A percentile compares a stretch with the other conserved stretches of the same genome.
Evolutionary conservation across 2,888 invertebrate genomes (phyloP).

Genomic region (Plebejus melissa): DNA sequence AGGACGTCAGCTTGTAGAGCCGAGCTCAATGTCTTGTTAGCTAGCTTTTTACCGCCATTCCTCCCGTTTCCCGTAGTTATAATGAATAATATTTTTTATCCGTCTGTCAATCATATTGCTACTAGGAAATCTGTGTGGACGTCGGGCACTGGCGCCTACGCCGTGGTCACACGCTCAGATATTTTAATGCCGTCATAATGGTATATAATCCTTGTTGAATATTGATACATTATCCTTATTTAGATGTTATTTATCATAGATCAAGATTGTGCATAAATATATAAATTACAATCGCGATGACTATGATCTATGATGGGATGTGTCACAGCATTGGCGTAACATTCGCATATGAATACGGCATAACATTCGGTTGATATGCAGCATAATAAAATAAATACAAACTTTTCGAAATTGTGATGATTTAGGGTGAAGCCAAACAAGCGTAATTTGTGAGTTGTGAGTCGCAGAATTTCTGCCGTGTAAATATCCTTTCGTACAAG

Average conservation of each 20-base stretch:
- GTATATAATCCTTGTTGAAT: constrained; percentile 21
- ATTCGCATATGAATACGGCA: not conserved
- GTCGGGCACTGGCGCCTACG: constrained; percentile 29
- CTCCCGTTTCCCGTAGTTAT: constrained; percentile 31
- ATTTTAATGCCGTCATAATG: constrained; percentile 22
- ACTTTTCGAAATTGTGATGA: not conserved
- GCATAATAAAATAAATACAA: not conserved
- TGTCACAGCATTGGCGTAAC: not conserved
- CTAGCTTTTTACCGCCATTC: constrained; percentile 28
- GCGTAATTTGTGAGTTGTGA: no score
- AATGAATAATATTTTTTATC: constrained; percentile 48
- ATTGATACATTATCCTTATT: constrained; percentile 26
- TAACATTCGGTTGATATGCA: not conserved
- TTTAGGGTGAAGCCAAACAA: no score
- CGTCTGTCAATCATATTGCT: constrained; percentile 47
- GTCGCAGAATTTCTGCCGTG: no score
- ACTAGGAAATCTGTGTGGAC: constrained; percentile 34
- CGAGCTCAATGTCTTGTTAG: constrained; percentile 2
- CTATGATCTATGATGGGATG: not conserved
- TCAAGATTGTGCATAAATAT: constrained; percentile 16
- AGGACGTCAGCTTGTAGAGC: constrained; percentile 2
- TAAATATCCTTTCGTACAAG: no score
- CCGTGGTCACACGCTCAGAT: constrained; percentile 28
- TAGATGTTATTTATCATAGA: constrained; percentile 1
- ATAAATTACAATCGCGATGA: constrained; percentile 1